phyloP scores from a whole-genome alignment of 2,797 vertebrate species.

The Coendou prehensilis region DNA sequence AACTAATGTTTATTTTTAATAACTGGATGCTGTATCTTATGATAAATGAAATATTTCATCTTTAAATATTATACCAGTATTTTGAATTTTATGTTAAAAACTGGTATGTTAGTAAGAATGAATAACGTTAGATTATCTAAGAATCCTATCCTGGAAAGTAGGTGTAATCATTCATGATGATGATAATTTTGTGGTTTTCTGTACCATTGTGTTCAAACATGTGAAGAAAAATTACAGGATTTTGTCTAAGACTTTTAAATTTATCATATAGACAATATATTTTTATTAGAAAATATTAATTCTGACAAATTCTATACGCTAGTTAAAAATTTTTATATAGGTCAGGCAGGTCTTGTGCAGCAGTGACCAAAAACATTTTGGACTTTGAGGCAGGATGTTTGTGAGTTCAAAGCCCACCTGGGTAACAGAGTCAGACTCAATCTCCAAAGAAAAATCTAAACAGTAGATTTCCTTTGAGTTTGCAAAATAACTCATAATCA shows the following conservation, averaged over 20 bases:
- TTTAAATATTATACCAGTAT: not conserved
- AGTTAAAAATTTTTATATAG: not conserved
- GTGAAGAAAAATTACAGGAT: not conserved
- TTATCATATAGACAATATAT: not conserved
- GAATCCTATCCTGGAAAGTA: not conserved
- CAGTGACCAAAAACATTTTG: not conserved
- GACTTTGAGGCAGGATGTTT: not conserved
- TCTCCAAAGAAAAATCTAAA: not conserved
- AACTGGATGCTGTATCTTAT: not conserved
- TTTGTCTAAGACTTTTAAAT: not conserved
- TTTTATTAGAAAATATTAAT: not conserved
- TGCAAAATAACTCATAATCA: not conserved
- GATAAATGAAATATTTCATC: not conserved
- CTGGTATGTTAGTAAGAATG: not conserved
- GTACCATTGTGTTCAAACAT: constrained; percentile 30
- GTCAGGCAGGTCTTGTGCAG: not conserved
- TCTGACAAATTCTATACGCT: not conserved
- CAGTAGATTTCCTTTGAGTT: not conserved
- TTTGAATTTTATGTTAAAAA: not conserved
- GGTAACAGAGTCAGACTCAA: not conserved
- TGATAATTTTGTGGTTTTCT: not conserved
- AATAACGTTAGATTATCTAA: not conserved
- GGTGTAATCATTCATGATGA: not conserved
- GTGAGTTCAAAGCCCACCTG: not conserved
- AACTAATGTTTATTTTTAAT: not conserved